Evolutionary conservation across 2,888 invertebrate species (phyloP).

Genomic region (Rhamphomyia laevipes): DNA sequence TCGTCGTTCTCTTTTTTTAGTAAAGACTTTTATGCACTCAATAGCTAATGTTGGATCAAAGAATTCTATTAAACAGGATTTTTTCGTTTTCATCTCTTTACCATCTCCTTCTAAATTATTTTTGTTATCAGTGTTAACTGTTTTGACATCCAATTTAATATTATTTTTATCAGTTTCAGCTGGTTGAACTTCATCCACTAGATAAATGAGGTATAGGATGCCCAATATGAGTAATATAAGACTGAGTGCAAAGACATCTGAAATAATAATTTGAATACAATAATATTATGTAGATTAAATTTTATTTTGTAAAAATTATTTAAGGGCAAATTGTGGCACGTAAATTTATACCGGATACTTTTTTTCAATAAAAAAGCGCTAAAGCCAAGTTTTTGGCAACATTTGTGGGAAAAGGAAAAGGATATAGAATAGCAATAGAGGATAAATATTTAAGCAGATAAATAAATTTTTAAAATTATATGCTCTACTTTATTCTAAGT

Average conservation of each 20-base stretch:
- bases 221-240: conserved; percentile 30
- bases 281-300: too few relatives aligned
- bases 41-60: conserved; percentile 33
- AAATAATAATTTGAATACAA: conserved; percentile 2
- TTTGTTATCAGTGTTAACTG: conserved; percentile 21
- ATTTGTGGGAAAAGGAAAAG: too few relatives aligned
- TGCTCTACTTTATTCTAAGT: too few relatives aligned
- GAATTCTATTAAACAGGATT: conserved; percentile 26
- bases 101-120: conserved; percentile 18
- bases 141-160: conserved; percentile 27
- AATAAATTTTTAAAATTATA: too few relatives aligned
- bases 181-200: conserved; percentile 27
- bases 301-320: too few relatives aligned
- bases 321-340: too few relatives aligned
- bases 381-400: too few relatives aligned
- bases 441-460: too few relatives aligned
- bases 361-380: too few relatives aligned
- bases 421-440: too few relatives aligned
- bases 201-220: conserved; percentile 31
- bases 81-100: conserved; percentile 6
- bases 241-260: conserved; percentile 32
- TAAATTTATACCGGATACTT: too few relatives aligned
- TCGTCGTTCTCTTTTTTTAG: conserved; percentile 28
- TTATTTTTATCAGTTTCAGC: conserved; percentile 16
- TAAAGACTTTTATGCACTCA: conserved; percentile 30